Evolutionary conservation across 2,888 invertebrate genomes (phyloP).

Genomic region (Caradrina kadenii): DNA sequence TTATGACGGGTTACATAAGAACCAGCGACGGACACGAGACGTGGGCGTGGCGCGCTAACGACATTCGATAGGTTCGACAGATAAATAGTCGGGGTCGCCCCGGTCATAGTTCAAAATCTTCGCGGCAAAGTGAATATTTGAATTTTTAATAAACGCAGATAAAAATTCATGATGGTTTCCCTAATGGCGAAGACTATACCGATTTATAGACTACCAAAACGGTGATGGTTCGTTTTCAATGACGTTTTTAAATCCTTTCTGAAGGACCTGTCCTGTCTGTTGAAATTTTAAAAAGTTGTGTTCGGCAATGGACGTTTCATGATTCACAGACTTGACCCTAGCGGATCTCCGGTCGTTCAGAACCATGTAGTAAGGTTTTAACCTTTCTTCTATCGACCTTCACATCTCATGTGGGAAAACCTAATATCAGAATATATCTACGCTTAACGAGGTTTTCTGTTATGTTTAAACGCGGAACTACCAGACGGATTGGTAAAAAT

Average conservation of each 20-base stretch:
- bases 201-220: constrained; percentile 34
- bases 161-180: constrained; percentile 41
- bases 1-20: constrained; percentile 52
- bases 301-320: background rate
- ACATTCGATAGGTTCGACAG: constrained; percentile 51
- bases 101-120: constrained; percentile 60
- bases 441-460: too few species aligned
- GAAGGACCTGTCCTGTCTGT: background rate
- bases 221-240: constrained; percentile 30
- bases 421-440: background rate
- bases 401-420: background rate
- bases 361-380: too few species aligned
- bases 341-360: too few species aligned
- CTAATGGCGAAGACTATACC: constrained; percentile 21
- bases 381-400: background rate
- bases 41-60: constrained; percentile 59
- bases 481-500: too few species aligned
- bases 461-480: too few species aligned
- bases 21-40: constrained; percentile 47
- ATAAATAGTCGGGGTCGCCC: constrained; percentile 55
- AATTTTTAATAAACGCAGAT: constrained; percentile 38
- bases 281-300: too few species aligned
- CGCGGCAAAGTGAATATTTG: constrained; percentile 54
- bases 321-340: too few species aligned
- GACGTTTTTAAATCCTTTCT: background rate